Evolutionary conservation across 2,888 invertebrate species (phyloP).

Genomic region (Gymnocheta viridis): DNA sequence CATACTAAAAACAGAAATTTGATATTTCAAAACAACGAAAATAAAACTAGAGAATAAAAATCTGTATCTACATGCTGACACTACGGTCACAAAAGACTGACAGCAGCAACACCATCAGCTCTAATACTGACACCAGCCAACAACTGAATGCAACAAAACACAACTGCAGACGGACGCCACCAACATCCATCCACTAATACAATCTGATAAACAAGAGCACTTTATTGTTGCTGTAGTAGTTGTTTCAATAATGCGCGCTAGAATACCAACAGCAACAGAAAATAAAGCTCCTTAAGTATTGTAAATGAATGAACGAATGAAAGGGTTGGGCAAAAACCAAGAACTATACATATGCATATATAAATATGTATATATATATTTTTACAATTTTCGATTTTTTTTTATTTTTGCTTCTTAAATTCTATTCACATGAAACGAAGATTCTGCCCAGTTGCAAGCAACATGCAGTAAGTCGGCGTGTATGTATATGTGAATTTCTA

Average conservation of each 20-base stretch:
- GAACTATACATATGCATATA: not conserved
- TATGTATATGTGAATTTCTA: slow-evolving; percentile 26
- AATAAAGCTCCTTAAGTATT: slow-evolving; percentile 28
- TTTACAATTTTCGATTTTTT: slow-evolving; percentile 7
- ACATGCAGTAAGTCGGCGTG: slow-evolving; percentile 13
- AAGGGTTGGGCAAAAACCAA: slow-evolving; percentile 56
- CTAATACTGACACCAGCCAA: slow-evolving; percentile 12
- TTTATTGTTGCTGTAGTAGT: slow-evolving; percentile 17
- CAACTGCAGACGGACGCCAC: not conserved
- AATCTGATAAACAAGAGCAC: slow-evolving; percentile 15
- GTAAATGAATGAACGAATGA: slow-evolving; percentile 64
- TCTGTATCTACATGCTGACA: slow-evolving; percentile 20
- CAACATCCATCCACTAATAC: not conserved
- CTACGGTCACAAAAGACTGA: slow-evolving; percentile 20
- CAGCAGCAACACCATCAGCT: slow-evolving; percentile 16
- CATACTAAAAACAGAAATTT: slow-evolving; percentile 29
- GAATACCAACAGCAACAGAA: slow-evolving; percentile 47
- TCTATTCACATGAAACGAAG: slow-evolving; percentile 51
- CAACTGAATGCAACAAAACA: slow-evolving; percentile 2
- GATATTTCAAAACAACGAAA: slow-evolving; percentile 33
- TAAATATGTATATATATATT: not conserved
- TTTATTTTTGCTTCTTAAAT: slow-evolving; percentile 5
- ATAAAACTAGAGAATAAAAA: not conserved
- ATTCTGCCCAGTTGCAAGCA: slow-evolving; percentile 74
- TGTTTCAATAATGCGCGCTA: slow-evolving; percentile 59